Evolutionary conservation across 35 echinoderm and acorn worm species (phyloP), one percentile per base, ranked within the genome.

Genomic region (Ophioderma brevispina): DNA sequence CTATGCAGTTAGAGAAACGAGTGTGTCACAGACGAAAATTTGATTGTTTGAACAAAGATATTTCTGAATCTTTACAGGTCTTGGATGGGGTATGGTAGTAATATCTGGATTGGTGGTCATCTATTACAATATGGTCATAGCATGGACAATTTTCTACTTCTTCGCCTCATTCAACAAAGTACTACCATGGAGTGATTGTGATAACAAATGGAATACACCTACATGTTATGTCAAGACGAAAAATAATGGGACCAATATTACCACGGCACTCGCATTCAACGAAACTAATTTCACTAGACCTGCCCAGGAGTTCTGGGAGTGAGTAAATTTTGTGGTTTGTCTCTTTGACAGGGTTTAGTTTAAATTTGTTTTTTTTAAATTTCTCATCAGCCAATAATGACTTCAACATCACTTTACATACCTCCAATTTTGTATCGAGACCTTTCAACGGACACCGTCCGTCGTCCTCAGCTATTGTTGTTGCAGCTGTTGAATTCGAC

Each of bases 61-160:
- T n/a, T n/a, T n/a, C n/a, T n/a, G n/a, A n/a, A n/a, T n/a, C 46
- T 84, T 31, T 64, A 5, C 38, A 92, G 90, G 90, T 86, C 40
- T 92, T 55, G 90, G 90, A 8, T 80, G 56, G 52, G 90, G 25
- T 10, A 92, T 92, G 90, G 76, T 85, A 28, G n/a, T 87, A 5
- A 34, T 92, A 33, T 79, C 82, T 21, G 90, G 36, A 6, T 30
- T 92, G 8, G 90, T 92, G 10, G 90, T 40, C 76, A 86, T 92
- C 19, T 92, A 92, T 79, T 92, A 92, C 76, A 92, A 92, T 46
- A 82, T 92, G 33, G 82, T 92, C 70, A 80, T 92, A 13, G 70
- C 82, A 17, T 92, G 63, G 30, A 92, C 90, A n/a, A 55, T 92
- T 0, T 92, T 80, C 77, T 92, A 79, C 78, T 38, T 80, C 28